A percentile compares a stretch with the other conserved stretches of the same genome.
phyloP scores from a whole-genome alignment of 2,888 invertebrate species.

The Epiblema foenella region DNA sequence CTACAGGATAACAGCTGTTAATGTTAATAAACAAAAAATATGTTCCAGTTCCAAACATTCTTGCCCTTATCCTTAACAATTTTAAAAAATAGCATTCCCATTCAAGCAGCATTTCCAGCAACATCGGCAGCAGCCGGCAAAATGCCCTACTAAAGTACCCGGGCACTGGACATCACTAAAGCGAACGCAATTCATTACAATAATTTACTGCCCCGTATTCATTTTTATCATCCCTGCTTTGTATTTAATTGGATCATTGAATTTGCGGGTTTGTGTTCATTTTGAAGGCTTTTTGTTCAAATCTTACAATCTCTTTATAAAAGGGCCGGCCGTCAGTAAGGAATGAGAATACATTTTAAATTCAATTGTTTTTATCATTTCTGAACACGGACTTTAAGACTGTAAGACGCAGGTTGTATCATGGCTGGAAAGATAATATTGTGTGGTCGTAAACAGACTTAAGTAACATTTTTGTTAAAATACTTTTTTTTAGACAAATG shows the following conservation, averaged over 20 bases:
- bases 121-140: background rate
- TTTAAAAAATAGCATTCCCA: background rate
- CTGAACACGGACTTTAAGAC: background rate
- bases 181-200: slow-evolving; percentile 37
- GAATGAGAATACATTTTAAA: background rate
- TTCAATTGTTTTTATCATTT: too few species aligned
- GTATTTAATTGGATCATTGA: slow-evolving; percentile 36
- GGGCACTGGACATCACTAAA: background rate
- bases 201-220: slow-evolving; percentile 39
- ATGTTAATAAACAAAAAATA: too few species aligned
- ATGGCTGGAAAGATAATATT: too few species aligned
- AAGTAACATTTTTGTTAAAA: too few species aligned
- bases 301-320: background rate
- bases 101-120: background rate
- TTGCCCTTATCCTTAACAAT: too few species aligned
- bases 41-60: too few species aligned
- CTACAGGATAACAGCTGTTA: too few species aligned
- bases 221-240: slow-evolving; percentile 37
- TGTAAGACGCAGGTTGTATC: too few species aligned
- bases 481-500: too few species aligned
- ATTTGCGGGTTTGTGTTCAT: slow-evolving; percentile 12
- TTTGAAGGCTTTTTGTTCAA: background rate
- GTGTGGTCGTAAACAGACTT: too few species aligned
- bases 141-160: background rate
- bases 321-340: background rate